Percentiles rank a stretch among this genome's conserved stretches.
Evolutionary conservation across 2,113 vertebrate species (phyloP).

Genomic region (Elachura formosa): DNA sequence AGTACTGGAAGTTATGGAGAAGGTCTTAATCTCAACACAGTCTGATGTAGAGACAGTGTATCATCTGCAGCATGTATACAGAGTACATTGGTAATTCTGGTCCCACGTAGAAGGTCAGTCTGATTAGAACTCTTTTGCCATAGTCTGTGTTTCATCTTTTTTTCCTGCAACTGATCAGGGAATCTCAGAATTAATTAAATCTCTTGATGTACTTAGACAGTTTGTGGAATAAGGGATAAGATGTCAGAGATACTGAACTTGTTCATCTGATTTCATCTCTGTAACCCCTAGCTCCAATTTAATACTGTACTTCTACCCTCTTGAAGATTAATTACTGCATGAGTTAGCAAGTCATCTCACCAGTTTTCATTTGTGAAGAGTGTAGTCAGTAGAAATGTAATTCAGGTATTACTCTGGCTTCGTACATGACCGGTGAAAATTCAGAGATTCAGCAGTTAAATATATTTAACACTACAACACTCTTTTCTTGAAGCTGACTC

Average conservation of each 20-base stretch:
- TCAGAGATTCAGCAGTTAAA: constrained; percentile 2
- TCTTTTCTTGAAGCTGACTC: background rate
- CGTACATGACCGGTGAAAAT: constrained; percentile 8
- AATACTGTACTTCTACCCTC: constrained; percentile 65
- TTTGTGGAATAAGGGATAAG: constrained; percentile 61
- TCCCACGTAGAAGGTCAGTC: constrained; percentile 11
- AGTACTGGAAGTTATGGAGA: background rate
- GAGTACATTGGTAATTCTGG: background rate
- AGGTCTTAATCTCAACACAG: background rate
- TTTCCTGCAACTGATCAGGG: constrained; percentile 36
- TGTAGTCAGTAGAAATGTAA: constrained; percentile 38
- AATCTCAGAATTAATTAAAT: constrained; percentile 73
- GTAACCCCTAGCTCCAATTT: constrained; percentile 72
- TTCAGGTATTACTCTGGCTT: background rate
- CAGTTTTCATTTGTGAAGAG: constrained; percentile 43
- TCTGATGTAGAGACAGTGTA: background rate
- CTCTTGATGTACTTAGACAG: constrained; percentile 57
- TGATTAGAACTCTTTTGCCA: constrained; percentile 44
- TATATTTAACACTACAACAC: background rate
- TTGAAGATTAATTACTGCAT: constrained; percentile 72
- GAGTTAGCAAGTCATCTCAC: constrained; percentile 57
- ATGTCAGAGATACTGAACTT: constrained; percentile 65
- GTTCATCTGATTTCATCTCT: constrained; percentile 67
- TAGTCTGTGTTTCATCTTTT: constrained; percentile 46
- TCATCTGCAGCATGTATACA: background rate